Evolutionary conservation across 2,888 invertebrate species (phyloP).

Genomic region (Diabrotica balteata): DNA sequence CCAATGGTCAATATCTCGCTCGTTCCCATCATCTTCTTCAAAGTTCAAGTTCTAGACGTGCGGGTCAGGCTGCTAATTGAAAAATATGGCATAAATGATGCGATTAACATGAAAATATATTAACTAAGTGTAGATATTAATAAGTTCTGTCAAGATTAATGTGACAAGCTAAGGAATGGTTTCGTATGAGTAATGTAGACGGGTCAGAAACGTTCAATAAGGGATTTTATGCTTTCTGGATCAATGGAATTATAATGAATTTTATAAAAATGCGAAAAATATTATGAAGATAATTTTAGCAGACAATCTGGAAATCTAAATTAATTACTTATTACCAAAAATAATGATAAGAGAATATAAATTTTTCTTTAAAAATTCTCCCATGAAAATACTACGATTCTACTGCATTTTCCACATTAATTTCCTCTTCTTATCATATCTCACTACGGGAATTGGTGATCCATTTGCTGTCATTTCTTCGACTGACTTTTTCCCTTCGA

Average conservation of each 20-base stretch:
- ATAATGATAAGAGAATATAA: too few species aligned
- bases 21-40: constrained; percentile 20
- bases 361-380: too few species aligned
- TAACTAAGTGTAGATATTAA: constrained; percentile 45
- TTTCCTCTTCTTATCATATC: too few species aligned
- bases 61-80: constrained; percentile 47
- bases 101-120: constrained; percentile 49
- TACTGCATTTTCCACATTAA: too few species aligned
- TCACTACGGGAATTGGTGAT: too few species aligned
- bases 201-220: background rate
- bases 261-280: too few species aligned
- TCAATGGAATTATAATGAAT: background rate
- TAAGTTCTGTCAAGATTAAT: constrained; percentile 39
- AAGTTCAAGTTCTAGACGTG: constrained; percentile 44
- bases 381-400: too few species aligned
- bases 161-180: constrained; percentile 39
- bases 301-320: too few species aligned
- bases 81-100: constrained; percentile 48
- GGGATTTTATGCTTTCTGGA: background rate
- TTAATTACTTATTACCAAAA: too few species aligned
- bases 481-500: too few species aligned
- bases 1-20: constrained; percentile 14
- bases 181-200: constrained; percentile 33
- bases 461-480: too few species aligned
- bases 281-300: too few species aligned